Evolutionary conservation across 2,888 invertebrate genomes (phyloP).

Genomic region (Nephrotoma appendiculata): DNA sequence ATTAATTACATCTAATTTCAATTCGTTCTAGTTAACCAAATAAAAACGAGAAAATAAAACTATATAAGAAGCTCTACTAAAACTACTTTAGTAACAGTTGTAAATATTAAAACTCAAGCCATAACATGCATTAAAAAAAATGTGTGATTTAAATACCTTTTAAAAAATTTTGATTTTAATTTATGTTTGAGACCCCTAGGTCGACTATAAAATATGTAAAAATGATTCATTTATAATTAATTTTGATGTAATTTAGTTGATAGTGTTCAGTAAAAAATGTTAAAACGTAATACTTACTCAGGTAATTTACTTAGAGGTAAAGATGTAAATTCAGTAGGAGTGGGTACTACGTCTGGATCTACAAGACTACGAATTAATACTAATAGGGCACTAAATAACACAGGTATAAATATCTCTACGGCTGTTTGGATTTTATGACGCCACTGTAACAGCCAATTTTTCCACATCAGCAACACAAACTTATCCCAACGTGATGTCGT

Average conservation of each 20-base stretch:
- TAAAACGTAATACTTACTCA: slow-evolving; percentile 5
- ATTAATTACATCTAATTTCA: too few species aligned
- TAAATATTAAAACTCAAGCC: not conserved
- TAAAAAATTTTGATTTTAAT: not conserved
- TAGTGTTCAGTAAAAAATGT: not conserved
- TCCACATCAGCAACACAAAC: slow-evolving; percentile 64
- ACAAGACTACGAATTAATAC: slow-evolving; percentile 55
- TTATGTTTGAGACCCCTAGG: not conserved
- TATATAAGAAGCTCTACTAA: too few species aligned
- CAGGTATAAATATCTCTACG: slow-evolving; percentile 51
- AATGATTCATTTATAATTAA: not conserved
- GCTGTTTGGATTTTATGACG: slow-evolving; percentile 51
- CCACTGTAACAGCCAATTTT: slow-evolving; percentile 66
- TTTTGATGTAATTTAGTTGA: not conserved
- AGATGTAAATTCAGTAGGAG: slow-evolving; percentile 21
- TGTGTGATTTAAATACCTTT: not conserved
- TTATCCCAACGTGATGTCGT: slow-evolving; percentile 32
- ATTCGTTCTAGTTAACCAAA: too few species aligned
- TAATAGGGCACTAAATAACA: slow-evolving; percentile 48
- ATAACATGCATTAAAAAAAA: not conserved
- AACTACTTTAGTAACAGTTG: not conserved
- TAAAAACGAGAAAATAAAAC: too few species aligned
- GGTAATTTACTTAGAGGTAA: slow-evolving; percentile 26
- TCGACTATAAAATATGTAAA: not conserved
- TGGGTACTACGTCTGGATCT: slow-evolving; percentile 32